Base-by-base conservation (phyloP, 2,888 invertebrate genomes). In the Netelia melanura region DNA sequence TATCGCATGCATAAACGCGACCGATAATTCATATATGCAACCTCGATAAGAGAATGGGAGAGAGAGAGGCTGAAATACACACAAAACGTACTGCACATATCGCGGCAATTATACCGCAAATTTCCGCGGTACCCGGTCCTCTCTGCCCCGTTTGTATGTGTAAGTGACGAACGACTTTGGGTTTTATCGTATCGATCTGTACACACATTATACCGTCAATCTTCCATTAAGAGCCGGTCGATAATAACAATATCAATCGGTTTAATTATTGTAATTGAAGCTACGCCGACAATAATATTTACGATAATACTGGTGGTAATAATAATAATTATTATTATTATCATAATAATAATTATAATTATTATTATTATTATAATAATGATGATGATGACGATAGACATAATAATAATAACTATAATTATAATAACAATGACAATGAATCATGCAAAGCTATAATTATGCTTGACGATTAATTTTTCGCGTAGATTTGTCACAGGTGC, bases 41-140 rank as follows among this genome's bases (percentile, higher is more conserved):
- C 44, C 21, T 30, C 23, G 65, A 48, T 48, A 48, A 14, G 48
- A 48, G 48, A 48, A 48, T 48, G 48, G 14, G 17, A 17, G 17
- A 17, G 48, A 52, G 76, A 61, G 43, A n/a, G 11, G 11, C 9
- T 1, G 56, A 8, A 17, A 61, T 61, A 25, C 2, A 64, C 30
- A 17, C 17, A 48, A 48, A 23, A 23, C n/a, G 10, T 38, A 2
- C 43, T 43, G n/a, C 44, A 56, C 76, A 30, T 48, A 68, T 70
- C 21, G 68, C 61, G 52, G 52, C 61, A 78, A 62, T 70, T 61
- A 70, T 62, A 52, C 78, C 70, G 58, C 67, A 77, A 77, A 77
- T 77, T 77, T 23, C 56, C 2, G 25, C 43, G 23, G 6, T 52
- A 30, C 3, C 68, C 8, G 44, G 68, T 58, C 61, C 67, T 11